Conservation (phyloP, 2,888 invertebrate genomes). For the Chrysopilus asiliformis region DNA sequence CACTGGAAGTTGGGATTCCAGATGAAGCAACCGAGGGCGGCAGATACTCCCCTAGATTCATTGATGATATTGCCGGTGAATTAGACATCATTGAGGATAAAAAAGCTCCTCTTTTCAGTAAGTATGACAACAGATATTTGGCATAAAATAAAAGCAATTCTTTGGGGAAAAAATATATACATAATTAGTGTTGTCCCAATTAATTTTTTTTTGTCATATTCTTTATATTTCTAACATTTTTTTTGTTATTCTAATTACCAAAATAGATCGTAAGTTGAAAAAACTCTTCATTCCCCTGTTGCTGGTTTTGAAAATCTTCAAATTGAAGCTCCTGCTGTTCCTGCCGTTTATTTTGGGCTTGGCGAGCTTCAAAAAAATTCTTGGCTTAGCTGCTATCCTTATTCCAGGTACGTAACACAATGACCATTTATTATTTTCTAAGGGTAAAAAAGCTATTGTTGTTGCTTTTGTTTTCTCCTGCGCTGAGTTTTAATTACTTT, state of each 20-base stretch:
- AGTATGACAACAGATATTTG: constrained; percentile 33
- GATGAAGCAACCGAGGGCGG: constrained; percentile 63
- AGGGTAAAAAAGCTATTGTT: no score
- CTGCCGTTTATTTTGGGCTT: constrained; percentile 70
- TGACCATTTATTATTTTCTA: no score
- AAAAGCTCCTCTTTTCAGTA: constrained; percentile 66
- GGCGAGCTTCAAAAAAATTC: constrained; percentile 72
- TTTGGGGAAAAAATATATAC: no score
- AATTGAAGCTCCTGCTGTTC: constrained; percentile 67
- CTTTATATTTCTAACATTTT: no score
- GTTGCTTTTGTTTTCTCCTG: no score
- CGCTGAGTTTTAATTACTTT: no score
- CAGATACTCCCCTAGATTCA: constrained; percentile 62
- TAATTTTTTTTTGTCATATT: no score
- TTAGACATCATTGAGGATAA: constrained; percentile 72
- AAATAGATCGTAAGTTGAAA: constrained; percentile 66
- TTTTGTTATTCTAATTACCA: no score
- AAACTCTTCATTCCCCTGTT: constrained; percentile 72
- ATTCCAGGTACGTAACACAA: constrained; percentile 45
- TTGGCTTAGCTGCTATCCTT: constrained; percentile 65
- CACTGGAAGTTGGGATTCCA: constrained; percentile 58
- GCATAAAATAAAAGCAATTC: constrained; percentile 3
- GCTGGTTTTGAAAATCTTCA: constrained; percentile 69
- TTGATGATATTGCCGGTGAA: constrained; percentile 73
- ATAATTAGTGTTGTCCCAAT: no score